Evolutionary conservation across 2,113 vertebrate genomes (phyloP).

Genomic region (Hippocampus comes): DNA sequence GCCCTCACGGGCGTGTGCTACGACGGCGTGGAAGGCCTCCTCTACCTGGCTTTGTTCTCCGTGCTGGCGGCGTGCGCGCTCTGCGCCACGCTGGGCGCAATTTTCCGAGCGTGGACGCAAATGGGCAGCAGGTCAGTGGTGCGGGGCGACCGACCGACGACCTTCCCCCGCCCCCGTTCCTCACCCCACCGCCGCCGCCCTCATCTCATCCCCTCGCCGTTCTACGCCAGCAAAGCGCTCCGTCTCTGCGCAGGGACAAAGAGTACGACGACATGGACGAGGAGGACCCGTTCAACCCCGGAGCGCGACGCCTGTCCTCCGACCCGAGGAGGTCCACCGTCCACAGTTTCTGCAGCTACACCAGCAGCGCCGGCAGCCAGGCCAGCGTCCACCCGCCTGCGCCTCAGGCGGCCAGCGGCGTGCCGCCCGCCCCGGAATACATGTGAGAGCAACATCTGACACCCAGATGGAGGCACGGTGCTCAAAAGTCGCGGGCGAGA

Average conservation of each 20-base stretch:
- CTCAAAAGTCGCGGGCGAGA: neutral
- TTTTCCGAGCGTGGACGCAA: conserved; percentile 78
- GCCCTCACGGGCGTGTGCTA: conserved; percentile 89
- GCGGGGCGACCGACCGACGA: conserved; percentile 6
- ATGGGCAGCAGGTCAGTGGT: conserved; percentile 76
- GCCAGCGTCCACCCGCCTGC: conserved; percentile 82
- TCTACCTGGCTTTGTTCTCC: conserved; percentile 91
- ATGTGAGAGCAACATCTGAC: conserved; percentile 70
- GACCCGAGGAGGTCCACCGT: conserved; percentile 79
- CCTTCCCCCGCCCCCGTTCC: neutral
- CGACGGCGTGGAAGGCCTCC: conserved; percentile 88
- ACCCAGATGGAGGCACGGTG: too few species aligned
- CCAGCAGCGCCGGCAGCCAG: conserved; percentile 90
- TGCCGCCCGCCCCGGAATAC: conserved; percentile 84
- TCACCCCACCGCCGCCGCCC: neutral
- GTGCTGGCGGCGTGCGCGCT: conserved; percentile 82
- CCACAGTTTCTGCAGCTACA: conserved; percentile 94
- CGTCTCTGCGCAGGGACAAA: conserved; percentile 73
- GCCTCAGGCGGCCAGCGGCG: conserved; percentile 76
- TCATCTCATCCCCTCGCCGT: conserved; percentile 34
- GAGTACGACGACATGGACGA: conserved; percentile 91
- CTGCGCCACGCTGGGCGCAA: conserved; percentile 79
- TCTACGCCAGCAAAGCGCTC: conserved; percentile 30
- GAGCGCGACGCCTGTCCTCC: conserved; percentile 79
- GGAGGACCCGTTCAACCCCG: conserved; percentile 92